Conservation (phyloP, 1,140 invertebrate genomes). For the Phymastichus coffea region DNA sequence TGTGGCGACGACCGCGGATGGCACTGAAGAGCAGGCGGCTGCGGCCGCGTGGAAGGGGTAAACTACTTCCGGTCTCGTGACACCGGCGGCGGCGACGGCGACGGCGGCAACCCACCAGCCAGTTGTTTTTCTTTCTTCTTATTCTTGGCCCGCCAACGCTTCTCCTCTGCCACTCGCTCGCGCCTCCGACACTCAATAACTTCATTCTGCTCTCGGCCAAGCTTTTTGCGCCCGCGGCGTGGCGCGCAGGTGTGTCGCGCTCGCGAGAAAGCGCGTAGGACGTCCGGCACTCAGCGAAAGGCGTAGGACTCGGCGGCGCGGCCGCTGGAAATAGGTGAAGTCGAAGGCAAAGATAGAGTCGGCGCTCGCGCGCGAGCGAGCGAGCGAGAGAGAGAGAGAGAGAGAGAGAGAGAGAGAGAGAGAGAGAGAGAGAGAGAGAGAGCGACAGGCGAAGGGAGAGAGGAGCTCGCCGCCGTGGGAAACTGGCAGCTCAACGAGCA, state of each 20-base stretch:
- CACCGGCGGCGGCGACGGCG: constrained; percentile 26
- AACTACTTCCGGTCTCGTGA: constrained; percentile 57
- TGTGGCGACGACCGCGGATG: not conserved
- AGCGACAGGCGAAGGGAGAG: no score
- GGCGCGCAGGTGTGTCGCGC: no score
- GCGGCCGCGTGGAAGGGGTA: constrained; percentile 37
- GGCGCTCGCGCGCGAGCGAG: no score
- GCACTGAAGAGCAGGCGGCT: constrained; percentile 32
- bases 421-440: no score
- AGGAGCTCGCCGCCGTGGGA: constrained; percentile 15
- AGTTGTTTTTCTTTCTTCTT: constrained; percentile 58
- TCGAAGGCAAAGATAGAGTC: not conserved
- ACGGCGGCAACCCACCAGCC: constrained; percentile 42
- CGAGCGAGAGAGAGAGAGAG: no score
- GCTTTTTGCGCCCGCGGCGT: constrained; percentile 11
- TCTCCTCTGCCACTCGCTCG: no score
- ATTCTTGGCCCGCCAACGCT: constrained; percentile 56
- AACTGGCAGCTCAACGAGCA: constrained; percentile 13
- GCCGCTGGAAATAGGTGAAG: constrained; percentile 18
- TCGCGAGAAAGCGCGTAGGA: no score
- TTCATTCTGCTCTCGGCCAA: constrained; percentile 46
- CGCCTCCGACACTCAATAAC: constrained; percentile 53
- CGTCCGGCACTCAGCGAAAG: no score
- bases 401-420: not conserved
- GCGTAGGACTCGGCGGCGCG: no score